Evolutionary conservation across 2,113 vertebrate genomes (phyloP), one percentile per base, ranked within the genome.

Genomic region (Mormoops blainvillei): DNA sequence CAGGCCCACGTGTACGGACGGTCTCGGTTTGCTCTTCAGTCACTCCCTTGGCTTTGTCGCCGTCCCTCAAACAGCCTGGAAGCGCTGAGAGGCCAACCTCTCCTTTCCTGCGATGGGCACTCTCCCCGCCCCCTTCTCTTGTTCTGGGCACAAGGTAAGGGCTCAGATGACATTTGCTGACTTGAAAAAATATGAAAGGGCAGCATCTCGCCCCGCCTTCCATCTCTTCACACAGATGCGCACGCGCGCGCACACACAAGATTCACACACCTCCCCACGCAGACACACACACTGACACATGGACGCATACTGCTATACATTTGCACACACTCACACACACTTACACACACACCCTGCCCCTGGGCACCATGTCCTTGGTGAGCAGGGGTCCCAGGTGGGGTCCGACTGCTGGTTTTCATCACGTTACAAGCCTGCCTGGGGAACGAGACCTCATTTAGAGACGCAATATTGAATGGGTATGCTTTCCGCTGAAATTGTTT

Each of bases 361-460:
- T 45, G 54, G 71, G 45, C 20, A 19, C 78, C 7, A 5, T 76
- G 88, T 94, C 94, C 90, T 84, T 71, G 78, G 88, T 38, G 88
- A 74, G 61, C 5, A 5, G 31, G 38, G 48, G 65, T 87, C 91
- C 94, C 94, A 86, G 65, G 83, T 84, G 87, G 89, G 58, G 43
- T 36, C 58, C 13, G 52, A 58, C 87, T 71, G 87, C 92, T 95
- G 96, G 54, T 80, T 94, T 84, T 41, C 85, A 74, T 97, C 87
- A 84, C 5, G 1, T 82, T 43, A 12, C 24, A 56, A 45, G 84
- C 74, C 86, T 52, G 71, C 84, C 85, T 50, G 24, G 76, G 78
- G 91, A 96, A 56, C 0, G 8, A 89, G 94, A 52, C 38, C 67
- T 94, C 16, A 7, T 87, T 88, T 56, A 77, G 92, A 77, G 87